Conservation (phyloP, 2,797 vertebrate genomes). For the Taenioides sp. region DNA sequence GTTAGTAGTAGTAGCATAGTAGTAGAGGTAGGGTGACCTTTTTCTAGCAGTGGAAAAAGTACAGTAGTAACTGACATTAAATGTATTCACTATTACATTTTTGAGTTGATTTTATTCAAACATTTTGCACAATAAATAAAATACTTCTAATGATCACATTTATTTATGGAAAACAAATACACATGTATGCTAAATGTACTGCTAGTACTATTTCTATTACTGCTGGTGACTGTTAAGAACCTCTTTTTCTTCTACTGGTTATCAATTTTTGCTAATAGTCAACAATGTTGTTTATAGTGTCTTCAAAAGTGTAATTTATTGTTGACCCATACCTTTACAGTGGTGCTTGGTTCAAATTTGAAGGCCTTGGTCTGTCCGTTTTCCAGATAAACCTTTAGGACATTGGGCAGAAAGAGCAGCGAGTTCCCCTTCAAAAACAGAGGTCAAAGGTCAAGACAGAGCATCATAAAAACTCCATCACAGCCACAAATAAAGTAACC, state of each 20-base stretch:
- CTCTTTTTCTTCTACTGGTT: too few species aligned
- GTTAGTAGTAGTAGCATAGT: not conserved
- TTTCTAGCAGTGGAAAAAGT: too few species aligned
- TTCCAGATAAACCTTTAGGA: slow-evolving; percentile 97
- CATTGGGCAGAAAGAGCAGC: slow-evolving; percentile 94
- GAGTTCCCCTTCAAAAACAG: slow-evolving; percentile 86
- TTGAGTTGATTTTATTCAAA: too few species aligned
- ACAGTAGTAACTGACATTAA: too few species aligned
- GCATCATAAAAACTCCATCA: slow-evolving; percentile 4
- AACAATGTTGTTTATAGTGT: not conserved
- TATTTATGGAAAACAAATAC: too few species aligned
- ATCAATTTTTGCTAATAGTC: not conserved
- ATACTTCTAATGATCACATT: too few species aligned
- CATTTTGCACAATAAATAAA: too few species aligned
- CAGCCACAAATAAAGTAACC: slow-evolving; percentile 1
- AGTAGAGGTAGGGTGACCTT: not conserved
- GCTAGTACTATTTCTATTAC: too few species aligned
- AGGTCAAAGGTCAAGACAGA: slow-evolving; percentile 26
- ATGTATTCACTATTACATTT: not conserved
- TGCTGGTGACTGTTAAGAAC: too few species aligned
- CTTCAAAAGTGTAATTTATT: not conserved
- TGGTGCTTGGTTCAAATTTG: slow-evolving; percentile 91
- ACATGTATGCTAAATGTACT: too few species aligned
- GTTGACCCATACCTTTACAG: slow-evolving; percentile 87
- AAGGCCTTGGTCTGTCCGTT: slow-evolving; percentile 99